A percentile compares a stretch with the other conserved stretches of the same genome.
phyloP scores from a whole-genome alignment of 2,888 invertebrate species.

The Luperina testacea region DNA sequence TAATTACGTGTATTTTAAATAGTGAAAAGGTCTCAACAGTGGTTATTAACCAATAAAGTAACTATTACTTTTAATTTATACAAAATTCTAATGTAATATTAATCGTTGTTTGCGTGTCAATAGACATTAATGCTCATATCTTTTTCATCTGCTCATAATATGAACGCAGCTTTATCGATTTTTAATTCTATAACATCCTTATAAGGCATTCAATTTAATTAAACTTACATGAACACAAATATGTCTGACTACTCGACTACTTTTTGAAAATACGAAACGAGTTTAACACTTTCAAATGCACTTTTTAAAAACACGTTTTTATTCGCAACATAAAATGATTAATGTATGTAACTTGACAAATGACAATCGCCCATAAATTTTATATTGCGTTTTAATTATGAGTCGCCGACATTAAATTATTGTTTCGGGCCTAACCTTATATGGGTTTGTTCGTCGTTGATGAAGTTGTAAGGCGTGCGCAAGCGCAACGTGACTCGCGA shows the following conservation, averaged over 20 bases:
- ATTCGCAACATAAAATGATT: conserved; percentile 32
- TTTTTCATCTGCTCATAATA: conserved; percentile 34
- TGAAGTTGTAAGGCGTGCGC: conserved; percentile 75
- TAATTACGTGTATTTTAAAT: not conserved
- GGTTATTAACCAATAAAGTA: conserved; percentile 39
- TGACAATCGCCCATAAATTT: conserved; percentile 57
- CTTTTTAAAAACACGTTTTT: conserved; percentile 35
- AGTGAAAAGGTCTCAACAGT: not conserved
- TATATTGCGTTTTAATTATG: conserved; percentile 59
- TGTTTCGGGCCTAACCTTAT: conserved; percentile 66
- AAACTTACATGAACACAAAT: conserved; percentile 45
- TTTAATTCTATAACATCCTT: conserved; percentile 41
- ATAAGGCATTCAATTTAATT: conserved; percentile 43
- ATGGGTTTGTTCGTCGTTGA: conserved; percentile 62
- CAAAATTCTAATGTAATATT: conserved; percentile 34
- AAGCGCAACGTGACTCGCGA: conserved; percentile 71
- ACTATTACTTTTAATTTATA: conserved; percentile 21
- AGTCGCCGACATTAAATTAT: conserved; percentile 63
- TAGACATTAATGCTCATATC: conserved; percentile 35
- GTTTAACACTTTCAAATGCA: conserved; percentile 43
- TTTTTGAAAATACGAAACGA: conserved; percentile 30
- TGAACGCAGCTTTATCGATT: conserved; percentile 28
- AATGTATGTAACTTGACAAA: conserved; percentile 37
- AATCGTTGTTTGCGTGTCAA: conserved; percentile 39
- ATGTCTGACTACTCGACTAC: conserved; percentile 1